phyloP scores from a whole-genome alignment of 1,140 invertebrate genomes.

The Schlechtendalia chinensis region DNA sequence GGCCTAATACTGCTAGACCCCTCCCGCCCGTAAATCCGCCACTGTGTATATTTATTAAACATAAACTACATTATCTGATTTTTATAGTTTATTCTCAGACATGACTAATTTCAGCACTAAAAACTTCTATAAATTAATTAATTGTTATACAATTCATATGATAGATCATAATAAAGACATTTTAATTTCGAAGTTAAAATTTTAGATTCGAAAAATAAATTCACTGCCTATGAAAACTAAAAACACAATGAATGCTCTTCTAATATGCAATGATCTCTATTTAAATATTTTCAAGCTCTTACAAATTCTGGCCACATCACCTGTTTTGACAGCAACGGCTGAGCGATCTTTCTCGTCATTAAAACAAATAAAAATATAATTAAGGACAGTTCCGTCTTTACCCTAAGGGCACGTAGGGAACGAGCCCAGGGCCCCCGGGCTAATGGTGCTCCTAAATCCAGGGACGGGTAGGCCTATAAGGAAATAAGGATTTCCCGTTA shows the following conservation, averaged over 20 bases:
- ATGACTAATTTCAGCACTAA: background rate
- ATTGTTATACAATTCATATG: background rate
- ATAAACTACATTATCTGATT: background rate
- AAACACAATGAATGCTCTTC: background rate
- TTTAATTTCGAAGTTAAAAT: background rate
- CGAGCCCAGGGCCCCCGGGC: too few relatives aligned
- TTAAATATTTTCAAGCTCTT: background rate
- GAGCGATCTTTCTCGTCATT: too few relatives aligned
- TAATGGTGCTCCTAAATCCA: too few relatives aligned
- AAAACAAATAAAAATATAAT: too few relatives aligned
- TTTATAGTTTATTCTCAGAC: slow-evolving; percentile 13
- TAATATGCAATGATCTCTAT: background rate
- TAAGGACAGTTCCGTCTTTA: too few relatives aligned
- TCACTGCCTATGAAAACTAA: background rate
- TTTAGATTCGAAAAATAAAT: background rate
- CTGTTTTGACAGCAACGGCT: too few relatives aligned
- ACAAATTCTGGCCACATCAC: background rate
- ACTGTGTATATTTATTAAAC: too few relatives aligned
- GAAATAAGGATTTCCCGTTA: too few relatives aligned
- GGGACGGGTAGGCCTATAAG: too few relatives aligned
- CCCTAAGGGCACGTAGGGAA: too few relatives aligned
- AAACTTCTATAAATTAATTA: background rate
- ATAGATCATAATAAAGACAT: slow-evolving; percentile 8
- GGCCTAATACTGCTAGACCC: too few relatives aligned
- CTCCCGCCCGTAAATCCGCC: too few relatives aligned